These are phyloP conservation scores for Akabosia matsudoensis DNA, from an alignment of 1,140 invertebrate genomes.

Conservation along the genomic window DNA sequence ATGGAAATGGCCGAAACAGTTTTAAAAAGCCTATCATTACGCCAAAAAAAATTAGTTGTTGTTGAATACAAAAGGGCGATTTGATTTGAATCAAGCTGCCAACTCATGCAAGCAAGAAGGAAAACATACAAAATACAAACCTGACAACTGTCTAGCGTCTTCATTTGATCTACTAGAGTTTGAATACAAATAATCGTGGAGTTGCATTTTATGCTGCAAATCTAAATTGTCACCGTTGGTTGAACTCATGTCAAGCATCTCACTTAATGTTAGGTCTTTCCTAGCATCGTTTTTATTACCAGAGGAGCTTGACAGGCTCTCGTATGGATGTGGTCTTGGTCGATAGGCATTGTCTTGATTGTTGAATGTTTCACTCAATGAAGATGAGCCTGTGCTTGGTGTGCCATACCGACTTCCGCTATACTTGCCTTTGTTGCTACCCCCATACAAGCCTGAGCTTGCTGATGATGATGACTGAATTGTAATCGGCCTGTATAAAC, in stretches of 20 bases:
- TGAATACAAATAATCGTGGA: constrained; percentile 45
- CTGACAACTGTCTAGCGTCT: constrained; percentile 45
- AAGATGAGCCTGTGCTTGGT: neutral
- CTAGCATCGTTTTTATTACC: neutral
- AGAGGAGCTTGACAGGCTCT: neutral
- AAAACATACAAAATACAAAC: no score
- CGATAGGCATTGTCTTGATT: neutral
- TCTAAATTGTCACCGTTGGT: constrained; percentile 27
- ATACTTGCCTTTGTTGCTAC: neutral
- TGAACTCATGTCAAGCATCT: constrained; percentile 39
- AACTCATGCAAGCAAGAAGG: no score
- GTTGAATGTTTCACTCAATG: neutral
- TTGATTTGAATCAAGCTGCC: no score
- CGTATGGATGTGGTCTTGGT: neutral
- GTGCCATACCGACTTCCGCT: constrained; percentile 9
- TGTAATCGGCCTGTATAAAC: neutral
- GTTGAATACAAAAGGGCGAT: neutral
- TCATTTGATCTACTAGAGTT: constrained; percentile 36
- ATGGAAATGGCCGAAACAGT: no score
- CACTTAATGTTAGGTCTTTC: constrained; percentile 31
- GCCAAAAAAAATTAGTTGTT: neutral
- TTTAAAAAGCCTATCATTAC: no score
- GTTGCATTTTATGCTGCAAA: constrained; percentile 40
- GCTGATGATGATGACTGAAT: neutral
- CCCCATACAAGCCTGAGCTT: neutral